Percentiles rank a stretch among this genome's conserved stretches.
These are phyloP conservation scores for Platynereis dumerilii DNA, from an alignment of 2,888 invertebrate genomes.

Conservation along the genomic window DNA sequence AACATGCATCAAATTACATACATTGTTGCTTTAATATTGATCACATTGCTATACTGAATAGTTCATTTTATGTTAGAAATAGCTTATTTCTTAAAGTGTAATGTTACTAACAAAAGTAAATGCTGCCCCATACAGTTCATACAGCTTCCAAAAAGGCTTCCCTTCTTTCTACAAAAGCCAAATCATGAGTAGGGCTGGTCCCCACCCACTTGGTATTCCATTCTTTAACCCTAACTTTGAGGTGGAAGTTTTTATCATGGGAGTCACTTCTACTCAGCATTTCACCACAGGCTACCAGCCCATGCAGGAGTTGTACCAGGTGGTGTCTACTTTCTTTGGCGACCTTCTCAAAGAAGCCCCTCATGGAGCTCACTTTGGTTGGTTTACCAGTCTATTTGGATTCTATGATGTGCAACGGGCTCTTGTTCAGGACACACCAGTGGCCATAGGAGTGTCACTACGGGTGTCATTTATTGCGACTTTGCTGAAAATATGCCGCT, in stretches of 20 bases:
- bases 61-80: too few relatives aligned
- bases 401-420: slow-evolving; percentile 89
- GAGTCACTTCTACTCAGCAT: slow-evolving; percentile 55
- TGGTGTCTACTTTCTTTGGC: slow-evolving; percentile 80
- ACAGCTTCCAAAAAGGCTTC: slow-evolving; percentile 2
- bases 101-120: not conserved
- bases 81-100: too few relatives aligned
- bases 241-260: not conserved
- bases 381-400: slow-evolving; percentile 81
- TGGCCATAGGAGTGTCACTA: slow-evolving; percentile 82
- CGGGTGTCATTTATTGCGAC: slow-evolving; percentile 76
- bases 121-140: not conserved
- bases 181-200: not conserved
- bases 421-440: slow-evolving; percentile 81
- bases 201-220: not conserved
- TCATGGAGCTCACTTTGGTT: slow-evolving; percentile 78
- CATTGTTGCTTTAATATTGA: too few relatives aligned
- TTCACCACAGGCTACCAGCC: slow-evolving; percentile 74
- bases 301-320: slow-evolving; percentile 76
- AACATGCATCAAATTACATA: too few relatives aligned
- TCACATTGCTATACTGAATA: too few relatives aligned
- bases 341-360: slow-evolving; percentile 76
- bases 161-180: not conserved
- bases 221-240: not conserved
- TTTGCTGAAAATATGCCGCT: slow-evolving; percentile 80